Evolutionary conservation across 2,888 invertebrate species (phyloP), one percentile per base, ranked within the genome.

Genomic region (Drepana falcataria): DNA sequence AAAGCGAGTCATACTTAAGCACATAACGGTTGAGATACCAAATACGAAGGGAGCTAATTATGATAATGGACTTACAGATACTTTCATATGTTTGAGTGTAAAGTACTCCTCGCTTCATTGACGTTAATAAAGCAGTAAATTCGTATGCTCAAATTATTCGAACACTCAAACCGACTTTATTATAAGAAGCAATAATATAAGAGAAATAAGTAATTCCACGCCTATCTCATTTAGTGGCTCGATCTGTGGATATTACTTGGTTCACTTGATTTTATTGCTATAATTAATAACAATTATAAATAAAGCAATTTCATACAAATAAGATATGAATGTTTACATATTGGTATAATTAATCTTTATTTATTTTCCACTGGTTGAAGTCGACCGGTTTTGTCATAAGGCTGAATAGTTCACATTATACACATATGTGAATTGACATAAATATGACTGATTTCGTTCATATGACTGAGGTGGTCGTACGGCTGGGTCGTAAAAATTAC

Each of bases 1-100:
- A 74, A 73, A 74, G 77, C 75, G 77, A 69, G 73, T 71, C 70
- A 69, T 69, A 73, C 68, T 75, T 71, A 69, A 75, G 79, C 21
- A 51, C 33, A 59, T 76, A 81, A 81, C 71, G 71, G 68, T 67
- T 61, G 54, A 63, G 59, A 73, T 71, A 68, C 73, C 67, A 73
- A 72, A 76, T 73, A 69, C 65, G 68, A 51, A 40, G 63, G 66
- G 63, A 72, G 68, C 71, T 73, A 73, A 78, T 79, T 78, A 79
- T 78, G 71, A 66, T 77, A 77, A 81, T 78, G 59, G 66, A 59
- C 60, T 66, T 64, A 69, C 60, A 66, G 58, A 65, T 60, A 73
- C 75, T 71, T 70, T 68, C 63, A 66, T 68, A 70, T 66, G 66
- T 59, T 65, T 63, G 61, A 64, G 60, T 69, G 59, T 66, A 55